Evolutionary conservation across 2,113 vertebrate genomes (phyloP).

Genomic region (Ailuropoda melanoleuca): DNA sequence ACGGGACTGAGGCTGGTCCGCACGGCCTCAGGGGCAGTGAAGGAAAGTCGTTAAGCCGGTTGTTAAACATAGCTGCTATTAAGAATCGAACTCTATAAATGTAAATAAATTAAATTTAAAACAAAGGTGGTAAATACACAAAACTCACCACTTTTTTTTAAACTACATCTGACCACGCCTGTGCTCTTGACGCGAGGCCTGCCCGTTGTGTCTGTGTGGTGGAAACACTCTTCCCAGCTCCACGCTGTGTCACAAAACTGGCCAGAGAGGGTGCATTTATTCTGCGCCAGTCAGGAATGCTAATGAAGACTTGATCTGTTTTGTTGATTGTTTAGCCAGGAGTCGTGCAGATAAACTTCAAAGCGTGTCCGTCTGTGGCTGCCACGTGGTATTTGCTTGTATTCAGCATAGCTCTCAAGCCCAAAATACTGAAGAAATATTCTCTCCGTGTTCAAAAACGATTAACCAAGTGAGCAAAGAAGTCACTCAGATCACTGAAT

Average conservation of each 20-base stretch:
- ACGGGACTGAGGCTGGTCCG: rapidly evolving
- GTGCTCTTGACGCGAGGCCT: no score
- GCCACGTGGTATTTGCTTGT: neutral
- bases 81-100: neutral
- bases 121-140: neutral
- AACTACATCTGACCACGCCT: rapidly evolving
- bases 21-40: neutral
- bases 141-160: neutral
- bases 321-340: neutral
- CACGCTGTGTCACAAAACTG: neutral
- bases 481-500: neutral
- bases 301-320: neutral
- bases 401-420: neutral
- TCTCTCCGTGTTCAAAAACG: neutral
- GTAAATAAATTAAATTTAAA: neutral
- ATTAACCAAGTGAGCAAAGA: neutral
- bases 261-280: neutral
- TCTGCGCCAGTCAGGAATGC: neutral
- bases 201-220: rapidly evolving
- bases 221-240: neutral
- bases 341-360: neutral
- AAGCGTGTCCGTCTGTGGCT: neutral
- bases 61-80: neutral
- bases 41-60: neutral
- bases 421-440: neutral